These are phyloP conservation scores for Chrysolina americana DNA, from an alignment of 2,888 invertebrate species.

Conservation along the genomic window DNA sequence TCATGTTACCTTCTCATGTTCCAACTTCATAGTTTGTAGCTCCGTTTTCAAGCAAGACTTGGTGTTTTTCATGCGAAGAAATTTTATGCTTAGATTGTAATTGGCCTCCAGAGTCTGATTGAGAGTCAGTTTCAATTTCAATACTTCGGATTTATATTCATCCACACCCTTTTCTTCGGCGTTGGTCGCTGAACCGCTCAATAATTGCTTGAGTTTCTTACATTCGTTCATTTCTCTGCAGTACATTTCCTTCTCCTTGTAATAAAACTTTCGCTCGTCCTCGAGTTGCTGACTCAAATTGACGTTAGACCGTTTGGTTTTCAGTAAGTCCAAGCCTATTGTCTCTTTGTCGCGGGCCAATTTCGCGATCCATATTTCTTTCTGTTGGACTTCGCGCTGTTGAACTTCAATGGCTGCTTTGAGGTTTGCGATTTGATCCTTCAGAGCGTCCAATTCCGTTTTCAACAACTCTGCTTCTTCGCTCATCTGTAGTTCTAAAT, in stretches of 20 bases:
- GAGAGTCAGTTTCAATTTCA: slow-evolving; percentile 65
- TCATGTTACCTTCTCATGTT: slow-evolving; percentile 61
- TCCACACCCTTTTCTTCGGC: slow-evolving; percentile 54
- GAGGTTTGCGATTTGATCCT: slow-evolving; percentile 68
- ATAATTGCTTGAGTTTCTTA: slow-evolving; percentile 62
- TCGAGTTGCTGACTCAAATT: slow-evolving; percentile 72
- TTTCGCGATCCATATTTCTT: slow-evolving; percentile 70
- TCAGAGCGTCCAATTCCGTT: slow-evolving; percentile 63
- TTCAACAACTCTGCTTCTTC: slow-evolving; percentile 49
- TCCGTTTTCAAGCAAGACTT: slow-evolving; percentile 64
- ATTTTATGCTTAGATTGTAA: slow-evolving; percentile 69
- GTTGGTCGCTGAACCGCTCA: slow-evolving; percentile 54
- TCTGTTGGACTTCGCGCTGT: slow-evolving; percentile 69
- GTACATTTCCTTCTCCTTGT: slow-evolving; percentile 72
- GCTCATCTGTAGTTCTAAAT: slow-evolving; percentile 44
- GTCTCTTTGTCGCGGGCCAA: slow-evolving; percentile 72
- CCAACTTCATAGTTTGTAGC: slow-evolving; percentile 60
- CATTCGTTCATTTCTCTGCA: slow-evolving; percentile 70
- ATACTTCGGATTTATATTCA: slow-evolving; percentile 63
- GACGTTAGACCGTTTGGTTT: slow-evolving; percentile 69
- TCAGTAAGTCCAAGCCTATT: slow-evolving; percentile 70
- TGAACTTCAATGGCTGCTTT: slow-evolving; percentile 69
- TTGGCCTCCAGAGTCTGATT: slow-evolving; percentile 68
- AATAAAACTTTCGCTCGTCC: slow-evolving; percentile 73
- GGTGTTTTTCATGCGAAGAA: slow-evolving; percentile 68